Conservation (phyloP, 2,113 vertebrate species). For the Gymnogyps californianus region DNA sequence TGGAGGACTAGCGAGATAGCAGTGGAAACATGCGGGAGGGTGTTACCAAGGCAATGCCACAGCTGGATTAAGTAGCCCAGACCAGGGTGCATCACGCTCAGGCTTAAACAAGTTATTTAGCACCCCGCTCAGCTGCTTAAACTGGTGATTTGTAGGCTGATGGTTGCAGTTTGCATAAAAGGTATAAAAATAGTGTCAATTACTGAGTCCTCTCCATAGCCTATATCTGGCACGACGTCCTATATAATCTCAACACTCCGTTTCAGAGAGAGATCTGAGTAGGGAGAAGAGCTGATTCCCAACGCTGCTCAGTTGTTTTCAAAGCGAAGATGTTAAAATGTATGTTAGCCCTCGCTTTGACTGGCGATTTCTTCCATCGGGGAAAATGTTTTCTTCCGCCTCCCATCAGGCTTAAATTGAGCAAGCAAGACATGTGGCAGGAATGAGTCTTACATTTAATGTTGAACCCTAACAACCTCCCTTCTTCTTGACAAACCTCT, state of each 20-base stretch:
- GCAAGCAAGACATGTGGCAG: background rate
- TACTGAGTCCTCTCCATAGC: background rate
- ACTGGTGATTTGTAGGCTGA: background rate
- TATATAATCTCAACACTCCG: background rate
- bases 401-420: background rate
- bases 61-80: background rate
- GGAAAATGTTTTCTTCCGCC: background rate
- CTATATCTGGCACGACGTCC: background rate
- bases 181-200: background rate
- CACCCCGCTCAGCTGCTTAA: background rate
- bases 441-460: background rate
- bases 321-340: background rate
- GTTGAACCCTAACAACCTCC: accelerated
- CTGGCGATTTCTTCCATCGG: background rate
- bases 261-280: background rate
- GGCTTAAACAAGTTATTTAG: background rate
- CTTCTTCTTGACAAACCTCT: background rate
- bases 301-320: background rate
- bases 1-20: background rate
- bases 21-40: background rate
- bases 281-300: background rate
- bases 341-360: background rate
- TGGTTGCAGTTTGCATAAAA: background rate
- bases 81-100: background rate
- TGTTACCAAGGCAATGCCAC: background rate